Evolutionary conservation across 2,888 invertebrate genomes (phyloP).

Genomic region (Podotricha telesiphe): DNA sequence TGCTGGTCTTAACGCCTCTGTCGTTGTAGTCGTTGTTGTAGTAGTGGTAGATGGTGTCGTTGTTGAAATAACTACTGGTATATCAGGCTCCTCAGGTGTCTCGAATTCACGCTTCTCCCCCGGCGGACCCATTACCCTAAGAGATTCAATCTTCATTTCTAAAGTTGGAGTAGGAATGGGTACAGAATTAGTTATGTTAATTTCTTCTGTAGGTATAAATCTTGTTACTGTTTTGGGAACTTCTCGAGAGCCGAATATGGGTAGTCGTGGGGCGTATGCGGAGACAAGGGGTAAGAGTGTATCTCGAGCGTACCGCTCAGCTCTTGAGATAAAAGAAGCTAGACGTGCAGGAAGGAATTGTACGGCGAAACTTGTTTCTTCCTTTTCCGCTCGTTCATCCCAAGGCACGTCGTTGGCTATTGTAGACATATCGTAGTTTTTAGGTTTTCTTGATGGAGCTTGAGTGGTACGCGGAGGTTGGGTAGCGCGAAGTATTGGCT

Average conservation of each 20-base stretch:
- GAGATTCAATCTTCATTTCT: slow-evolving; percentile 78
- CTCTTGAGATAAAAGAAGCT: slow-evolving; percentile 90
- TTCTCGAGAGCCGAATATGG: slow-evolving; percentile 81
- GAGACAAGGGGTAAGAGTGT: slow-evolving; percentile 90
- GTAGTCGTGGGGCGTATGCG: slow-evolving; percentile 90
- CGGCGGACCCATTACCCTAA: slow-evolving; percentile 74
- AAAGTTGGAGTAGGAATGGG: slow-evolving; percentile 76
- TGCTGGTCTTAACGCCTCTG: slow-evolving; percentile 62
- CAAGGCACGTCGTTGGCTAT: slow-evolving; percentile 67
- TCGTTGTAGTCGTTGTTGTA: slow-evolving; percentile 54
- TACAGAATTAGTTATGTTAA: slow-evolving; percentile 65
- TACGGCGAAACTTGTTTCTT: slow-evolving; percentile 84
- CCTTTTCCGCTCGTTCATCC: slow-evolving; percentile 67
- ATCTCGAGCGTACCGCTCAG: slow-evolving; percentile 91
- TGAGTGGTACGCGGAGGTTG: slow-evolving; percentile 61
- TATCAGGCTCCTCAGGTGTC: slow-evolving; percentile 72
- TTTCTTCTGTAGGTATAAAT: slow-evolving; percentile 85
- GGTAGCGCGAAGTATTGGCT: slow-evolving; percentile 84
- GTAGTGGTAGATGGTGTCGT: slow-evolving; percentile 56
- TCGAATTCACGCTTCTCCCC: slow-evolving; percentile 70
- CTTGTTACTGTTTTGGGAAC: slow-evolving; percentile 80
- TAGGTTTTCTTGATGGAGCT: slow-evolving; percentile 66
- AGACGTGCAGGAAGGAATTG: slow-evolving; percentile 91
- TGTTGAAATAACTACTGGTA: slow-evolving; percentile 61
- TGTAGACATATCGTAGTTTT: slow-evolving; percentile 74